Percentiles rank a stretch among this genome's conserved stretches.
Conservation (phyloP, 2,888 invertebrate genomes). For the Drosophila niveifrons region DNA sequence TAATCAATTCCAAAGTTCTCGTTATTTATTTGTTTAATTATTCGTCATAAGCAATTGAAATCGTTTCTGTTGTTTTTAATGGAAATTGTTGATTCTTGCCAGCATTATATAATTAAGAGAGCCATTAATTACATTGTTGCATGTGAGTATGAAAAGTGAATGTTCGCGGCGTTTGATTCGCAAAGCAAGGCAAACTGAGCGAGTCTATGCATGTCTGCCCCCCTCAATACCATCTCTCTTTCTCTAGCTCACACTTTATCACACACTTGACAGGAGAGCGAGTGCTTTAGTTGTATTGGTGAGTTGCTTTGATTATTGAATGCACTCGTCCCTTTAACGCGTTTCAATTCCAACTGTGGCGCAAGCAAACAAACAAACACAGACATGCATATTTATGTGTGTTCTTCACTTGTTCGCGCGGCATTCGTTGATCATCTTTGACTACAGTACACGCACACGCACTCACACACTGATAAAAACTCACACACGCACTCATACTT, state of each 20-base stretch:
- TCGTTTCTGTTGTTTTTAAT: slow-evolving; percentile 8
- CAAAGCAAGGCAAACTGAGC: background rate
- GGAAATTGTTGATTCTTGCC: slow-evolving; percentile 1
- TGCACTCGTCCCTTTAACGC: slow-evolving; percentile 44
- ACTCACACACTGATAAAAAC: slow-evolving; percentile 15
- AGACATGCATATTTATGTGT: slow-evolving; percentile 20
- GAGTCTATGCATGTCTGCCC: background rate
- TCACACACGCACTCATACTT: slow-evolving; percentile 1
- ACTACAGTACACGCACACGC: slow-evolving; percentile 27
- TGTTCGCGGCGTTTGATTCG: slow-evolving; percentile 10
- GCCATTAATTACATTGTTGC: slow-evolving; percentile 9
- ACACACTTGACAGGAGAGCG: slow-evolving; percentile 1
- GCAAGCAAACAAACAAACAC: slow-evolving; percentile 12
- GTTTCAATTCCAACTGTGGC: slow-evolving; percentile 61
- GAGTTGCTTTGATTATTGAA: slow-evolving; percentile 47
- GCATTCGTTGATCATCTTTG: slow-evolving; percentile 60
- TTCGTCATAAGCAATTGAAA: slow-evolving; percentile 13
- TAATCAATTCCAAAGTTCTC: slow-evolving; percentile 32
- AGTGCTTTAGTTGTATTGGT: slow-evolving; percentile 4
- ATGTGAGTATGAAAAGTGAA: slow-evolving; percentile 11
- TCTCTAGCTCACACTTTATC: too few species aligned
- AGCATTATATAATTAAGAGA: slow-evolving; percentile 9
- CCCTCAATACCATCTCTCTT: too few species aligned
- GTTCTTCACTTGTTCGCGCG: slow-evolving; percentile 50
- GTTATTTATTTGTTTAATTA: slow-evolving; percentile 4